Base-by-base conservation (phyloP, 2,888 invertebrate genomes). In the Biston stratarius region DNA sequence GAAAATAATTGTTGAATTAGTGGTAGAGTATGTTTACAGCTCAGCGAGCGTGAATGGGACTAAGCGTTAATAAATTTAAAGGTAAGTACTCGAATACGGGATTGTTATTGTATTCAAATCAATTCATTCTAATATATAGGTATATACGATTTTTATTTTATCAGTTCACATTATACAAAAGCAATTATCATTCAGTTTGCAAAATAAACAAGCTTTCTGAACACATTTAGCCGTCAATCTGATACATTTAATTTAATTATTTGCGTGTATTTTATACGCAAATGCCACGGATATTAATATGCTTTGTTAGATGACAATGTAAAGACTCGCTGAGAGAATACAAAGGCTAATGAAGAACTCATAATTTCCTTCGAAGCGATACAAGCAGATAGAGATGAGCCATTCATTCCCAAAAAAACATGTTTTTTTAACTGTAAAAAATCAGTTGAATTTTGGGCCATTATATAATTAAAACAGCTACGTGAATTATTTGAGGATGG, bases 21-120 rank as follows among this genome's bases (percentile, higher is more conserved):
- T 69, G 55, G 63, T 73, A 73, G 65, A 60, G 60, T 74, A 65
- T 74, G 70, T 76, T 77, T 56, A 74, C 78, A 77, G 77, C 61
- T 72, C 70, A 57, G 53, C 69, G 63, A 66, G 60, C 65, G 52
- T 61, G 59, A 66, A 65, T 51, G 56, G 49, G 69, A 48, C 64
- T 67, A 64, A 61, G 45, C 58, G 62, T 60, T 67, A 67, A 69
- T 69, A 69, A 24, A 65, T 47, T 51, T 67, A 68, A 62, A 60
- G 73, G 70, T 73, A 71, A 74, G 72, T 74, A 66, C 62, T 44
- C 36, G 45, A 10, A 40, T 47, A 45, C 24, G 24, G 52, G 7
- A 47, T 64, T 64, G n/a, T 24, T 58, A 58, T 40, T 48, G 12
- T 15, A 49, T 33, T 7, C 34, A 1, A n/a, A 24, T 49, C n/a